Conservation (phyloP, 23 tunicate genomes). For the Oikopleura albicans region DNA sequence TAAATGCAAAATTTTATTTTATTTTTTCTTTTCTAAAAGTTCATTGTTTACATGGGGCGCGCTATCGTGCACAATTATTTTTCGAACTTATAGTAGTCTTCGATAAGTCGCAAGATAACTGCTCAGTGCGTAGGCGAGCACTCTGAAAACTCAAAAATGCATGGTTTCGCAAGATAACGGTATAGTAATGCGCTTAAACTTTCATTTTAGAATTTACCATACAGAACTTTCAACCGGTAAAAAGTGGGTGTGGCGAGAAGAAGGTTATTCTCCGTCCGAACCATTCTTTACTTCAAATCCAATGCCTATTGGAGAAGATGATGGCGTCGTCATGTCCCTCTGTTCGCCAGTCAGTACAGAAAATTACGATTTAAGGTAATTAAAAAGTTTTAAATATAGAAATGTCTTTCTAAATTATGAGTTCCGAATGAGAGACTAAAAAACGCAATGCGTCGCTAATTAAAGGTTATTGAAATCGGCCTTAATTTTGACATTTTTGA, state of each 20-base stretch:
- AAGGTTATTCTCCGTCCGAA: constrained; percentile 4
- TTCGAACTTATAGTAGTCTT: too few species aligned
- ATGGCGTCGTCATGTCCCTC: background rate
- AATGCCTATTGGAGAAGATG: background rate
- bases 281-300: background rate
- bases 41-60: too few species aligned
- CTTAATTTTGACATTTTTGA: too few species aligned
- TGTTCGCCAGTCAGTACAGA: background rate
- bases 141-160: background rate
- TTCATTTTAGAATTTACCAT: background rate
- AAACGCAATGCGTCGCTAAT: too few species aligned
- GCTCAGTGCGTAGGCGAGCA: too few species aligned
- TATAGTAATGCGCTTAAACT: background rate
- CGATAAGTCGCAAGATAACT: too few species aligned
- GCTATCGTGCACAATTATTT: too few species aligned
- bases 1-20: background rate
- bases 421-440: too few species aligned
- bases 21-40: background rate
- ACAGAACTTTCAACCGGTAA: background rate
- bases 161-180: background rate
- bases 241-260: constrained; percentile 16
- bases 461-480: too few species aligned
- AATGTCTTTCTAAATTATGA: too few species aligned
- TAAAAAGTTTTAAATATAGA: background rate
- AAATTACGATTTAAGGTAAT: background rate